Conservation (phyloP, 2,113 vertebrate species). For the Alces alces region DNA sequence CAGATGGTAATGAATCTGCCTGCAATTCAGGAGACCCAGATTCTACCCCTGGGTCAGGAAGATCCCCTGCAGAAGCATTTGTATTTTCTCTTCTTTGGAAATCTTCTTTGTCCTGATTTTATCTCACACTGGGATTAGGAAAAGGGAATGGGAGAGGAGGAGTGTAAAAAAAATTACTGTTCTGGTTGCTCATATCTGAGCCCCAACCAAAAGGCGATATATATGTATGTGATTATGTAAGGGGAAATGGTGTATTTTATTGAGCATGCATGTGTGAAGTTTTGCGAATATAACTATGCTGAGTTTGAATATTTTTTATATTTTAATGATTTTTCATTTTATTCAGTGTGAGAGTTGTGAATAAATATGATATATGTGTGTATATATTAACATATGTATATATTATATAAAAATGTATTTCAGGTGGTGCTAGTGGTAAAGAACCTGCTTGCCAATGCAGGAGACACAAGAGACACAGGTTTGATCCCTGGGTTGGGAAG, state of each 20-base stretch:
- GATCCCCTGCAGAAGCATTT: not conserved
- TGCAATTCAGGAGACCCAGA: not conserved
- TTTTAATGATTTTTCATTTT: not conserved
- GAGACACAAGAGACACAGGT: not conserved
- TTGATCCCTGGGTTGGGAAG: not conserved
- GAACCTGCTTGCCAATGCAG: not conserved
- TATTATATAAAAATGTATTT: not conserved
- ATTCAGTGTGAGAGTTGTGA: not conserved
- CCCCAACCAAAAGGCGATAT: not conserved
- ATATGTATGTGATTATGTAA: not conserved
- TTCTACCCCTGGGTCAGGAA: not conserved
- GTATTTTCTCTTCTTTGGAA: not conserved
- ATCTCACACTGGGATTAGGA: not conserved
- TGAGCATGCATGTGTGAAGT: not conserved
- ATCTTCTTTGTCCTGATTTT: not conserved
- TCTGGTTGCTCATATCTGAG: rapidly evolving
- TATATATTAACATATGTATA: not conserved
- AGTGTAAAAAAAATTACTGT: not conserved
- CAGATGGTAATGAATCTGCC: not conserved
- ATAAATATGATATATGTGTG: not conserved
- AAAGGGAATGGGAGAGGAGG: rapidly evolving
- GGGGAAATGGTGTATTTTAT: not conserved
- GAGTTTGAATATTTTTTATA: not conserved
- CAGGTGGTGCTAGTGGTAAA: not conserved
- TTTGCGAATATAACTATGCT: not conserved